phyloP scores from a whole-genome alignment of 2,797 vertebrate genomes.

The Eulemur albifrons region DNA sequence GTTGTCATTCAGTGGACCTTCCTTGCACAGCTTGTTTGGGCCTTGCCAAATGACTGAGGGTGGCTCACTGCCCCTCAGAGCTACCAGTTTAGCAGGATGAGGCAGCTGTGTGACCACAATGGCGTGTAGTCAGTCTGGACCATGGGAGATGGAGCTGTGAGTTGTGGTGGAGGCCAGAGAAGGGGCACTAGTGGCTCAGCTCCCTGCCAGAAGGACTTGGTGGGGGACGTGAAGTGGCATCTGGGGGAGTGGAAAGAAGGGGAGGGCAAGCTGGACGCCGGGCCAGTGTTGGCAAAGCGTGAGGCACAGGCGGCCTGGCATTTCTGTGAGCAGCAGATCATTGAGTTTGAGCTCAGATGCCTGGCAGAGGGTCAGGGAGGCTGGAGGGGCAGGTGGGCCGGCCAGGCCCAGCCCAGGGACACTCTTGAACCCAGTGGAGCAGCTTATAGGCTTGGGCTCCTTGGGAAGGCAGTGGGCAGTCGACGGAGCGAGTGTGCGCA shows the following conservation, averaged over 20 bases:
- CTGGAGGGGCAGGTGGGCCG: background rate
- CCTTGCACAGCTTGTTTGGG: background rate
- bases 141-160: background rate
- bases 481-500: background rate
- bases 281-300: rapidly evolving
- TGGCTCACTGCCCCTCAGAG: background rate
- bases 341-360: background rate
- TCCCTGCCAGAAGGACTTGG: background rate
- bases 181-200: background rate
- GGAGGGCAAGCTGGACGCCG: background rate
- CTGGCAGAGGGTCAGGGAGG: background rate
- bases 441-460: background rate
- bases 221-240: background rate
- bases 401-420: background rate
- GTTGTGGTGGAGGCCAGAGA: background rate
- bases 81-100: background rate
- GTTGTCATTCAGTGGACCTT: background rate
- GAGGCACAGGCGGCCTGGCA: background rate
- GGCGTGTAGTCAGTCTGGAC: rapidly evolving
- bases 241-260: background rate
- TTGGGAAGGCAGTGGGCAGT: background rate
- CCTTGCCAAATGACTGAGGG: background rate
- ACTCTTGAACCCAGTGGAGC: background rate
- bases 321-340: background rate
- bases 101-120: rapidly evolving